phyloP scores from a whole-genome alignment of 2,888 invertebrate species.

The Drosophila multiciliata region DNA sequence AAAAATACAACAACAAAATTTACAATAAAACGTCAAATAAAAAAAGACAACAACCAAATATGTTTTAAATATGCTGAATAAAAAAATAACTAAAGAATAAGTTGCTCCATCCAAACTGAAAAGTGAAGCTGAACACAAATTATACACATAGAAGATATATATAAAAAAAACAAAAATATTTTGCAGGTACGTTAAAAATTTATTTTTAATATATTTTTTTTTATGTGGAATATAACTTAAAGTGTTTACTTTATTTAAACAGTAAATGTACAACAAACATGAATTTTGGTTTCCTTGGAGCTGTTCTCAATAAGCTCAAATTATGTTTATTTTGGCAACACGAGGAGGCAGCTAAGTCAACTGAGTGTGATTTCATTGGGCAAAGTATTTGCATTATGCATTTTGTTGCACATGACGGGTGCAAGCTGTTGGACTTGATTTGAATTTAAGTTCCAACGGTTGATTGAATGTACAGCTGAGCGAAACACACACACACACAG shows the following conservation, averaged over 20 bases:
- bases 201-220: too few relatives aligned
- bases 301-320: not conserved
- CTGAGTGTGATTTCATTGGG: not conserved
- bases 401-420: constrained; percentile 10
- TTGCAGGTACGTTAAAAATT: not conserved
- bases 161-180: not conserved
- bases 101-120: constrained; percentile 60
- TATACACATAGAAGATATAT: constrained; percentile 12
- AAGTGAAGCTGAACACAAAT: constrained; percentile 37
- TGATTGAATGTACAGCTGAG: constrained; percentile 72
- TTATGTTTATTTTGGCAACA: not conserved
- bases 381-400: constrained; percentile 5
- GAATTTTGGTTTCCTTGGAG: not conserved
- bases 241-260: not conserved
- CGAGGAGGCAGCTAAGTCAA: not conserved
- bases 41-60: constrained; percentile 2
- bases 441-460: constrained; percentile 50
- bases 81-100: constrained; percentile 28
- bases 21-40: constrained; percentile 27
- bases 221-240: not conserved
- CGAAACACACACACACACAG: constrained; percentile 38
- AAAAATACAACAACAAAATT: constrained; percentile 30
- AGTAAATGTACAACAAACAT: not conserved
- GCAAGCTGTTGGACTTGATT: constrained; percentile 34
- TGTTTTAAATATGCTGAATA: constrained; percentile 32